These are phyloP conservation scores for Myiopsitta monachus DNA, from an alignment of 2,113 vertebrate species.

Conservation along the genomic window DNA sequence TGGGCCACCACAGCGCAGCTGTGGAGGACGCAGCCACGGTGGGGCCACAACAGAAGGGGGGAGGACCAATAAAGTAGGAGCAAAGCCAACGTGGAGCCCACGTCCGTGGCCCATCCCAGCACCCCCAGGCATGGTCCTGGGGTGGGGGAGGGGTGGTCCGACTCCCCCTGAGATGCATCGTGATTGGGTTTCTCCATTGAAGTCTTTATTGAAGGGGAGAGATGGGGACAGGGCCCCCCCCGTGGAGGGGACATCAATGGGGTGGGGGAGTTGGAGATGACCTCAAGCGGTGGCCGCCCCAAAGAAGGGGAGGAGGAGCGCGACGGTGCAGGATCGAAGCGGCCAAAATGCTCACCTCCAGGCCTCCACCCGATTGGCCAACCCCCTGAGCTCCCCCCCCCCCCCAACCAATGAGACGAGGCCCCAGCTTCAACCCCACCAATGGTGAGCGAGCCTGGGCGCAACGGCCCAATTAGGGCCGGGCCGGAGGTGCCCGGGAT, in stretches of 20 bases:
- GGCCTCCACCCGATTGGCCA: not conserved
- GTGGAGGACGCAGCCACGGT: not conserved
- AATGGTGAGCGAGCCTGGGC: not conserved
- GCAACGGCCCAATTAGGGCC: not conserved
- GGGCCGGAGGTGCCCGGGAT: too few relatives aligned
- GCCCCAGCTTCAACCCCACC: too few relatives aligned
- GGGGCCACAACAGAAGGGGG: not conserved
- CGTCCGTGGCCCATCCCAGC: too few relatives aligned
- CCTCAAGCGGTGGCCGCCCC: not conserved
- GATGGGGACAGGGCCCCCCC: too few relatives aligned
- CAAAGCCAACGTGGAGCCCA: not conserved
- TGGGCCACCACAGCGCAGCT: not conserved
- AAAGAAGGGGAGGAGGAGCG: not conserved
- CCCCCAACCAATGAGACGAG: not conserved
- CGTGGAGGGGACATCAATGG: not conserved
- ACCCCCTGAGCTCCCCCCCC: not conserved
- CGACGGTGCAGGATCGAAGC: not conserved
- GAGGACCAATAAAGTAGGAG: not conserved
- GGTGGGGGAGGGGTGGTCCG: too few relatives aligned
- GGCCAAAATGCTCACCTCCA: fast-evolving
- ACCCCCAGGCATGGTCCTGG: too few relatives aligned
- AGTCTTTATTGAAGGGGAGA: not conserved
- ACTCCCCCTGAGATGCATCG: not conserved
- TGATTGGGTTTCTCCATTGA: not conserved
- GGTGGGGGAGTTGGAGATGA: not conserved